Evolutionary conservation across 1,140 invertebrate species (phyloP), one percentile per base, ranked within the genome.

Genomic region (Ceratoteleas bidentatus): DNA sequence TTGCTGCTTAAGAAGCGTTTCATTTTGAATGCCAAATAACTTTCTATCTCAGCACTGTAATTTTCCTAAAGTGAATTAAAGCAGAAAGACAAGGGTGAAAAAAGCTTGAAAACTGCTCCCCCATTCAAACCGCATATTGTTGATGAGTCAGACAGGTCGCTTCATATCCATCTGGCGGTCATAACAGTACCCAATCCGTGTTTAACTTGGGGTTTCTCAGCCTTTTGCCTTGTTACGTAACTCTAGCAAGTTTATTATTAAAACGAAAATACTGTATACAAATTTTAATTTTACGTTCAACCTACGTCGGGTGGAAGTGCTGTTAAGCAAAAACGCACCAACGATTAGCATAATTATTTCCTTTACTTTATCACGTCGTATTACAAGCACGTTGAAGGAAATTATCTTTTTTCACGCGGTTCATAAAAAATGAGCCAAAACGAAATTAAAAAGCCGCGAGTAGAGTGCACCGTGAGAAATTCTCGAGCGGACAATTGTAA

Each of bases 351-450:
- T 47, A 60, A 60, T 45, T 45, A 60, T 47, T 60, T 60, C 16
- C 57, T 24, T 47, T 60, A 33, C 11, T 50, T 50, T 33, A 49
- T 43, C 33, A 49, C 14, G 49, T 36, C 5, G 32, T 32, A 50
- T 62, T 61, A 32, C 36, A 61, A 49, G 11, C 7, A 32, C 45
- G 33, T 38, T 38, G 60, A 36, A 50, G 43, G 45, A 62, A 52
- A 62, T 52, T 16, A 62, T 50, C 8, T 47, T 62, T 47, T 50
- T 65, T 53, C 36, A 43, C n/a, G 36, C 16, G 14, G 36, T 53
- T 65, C 52, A 65, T 65, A 65, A 62, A 62, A 62, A 52, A 15
- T 13, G n/a, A 49, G 43, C n/a, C 14, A 36, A 52, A 38, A 62
- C 4, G 47, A 50, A 62, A 38, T 50, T 52, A 52, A 62, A 33